A percentile compares a stretch with the other conserved stretches of the same genome.
These are phyloP conservation scores for Morone chrysops DNA, from an alignment of 2,113 vertebrate genomes.

Conservation along the genomic window DNA sequence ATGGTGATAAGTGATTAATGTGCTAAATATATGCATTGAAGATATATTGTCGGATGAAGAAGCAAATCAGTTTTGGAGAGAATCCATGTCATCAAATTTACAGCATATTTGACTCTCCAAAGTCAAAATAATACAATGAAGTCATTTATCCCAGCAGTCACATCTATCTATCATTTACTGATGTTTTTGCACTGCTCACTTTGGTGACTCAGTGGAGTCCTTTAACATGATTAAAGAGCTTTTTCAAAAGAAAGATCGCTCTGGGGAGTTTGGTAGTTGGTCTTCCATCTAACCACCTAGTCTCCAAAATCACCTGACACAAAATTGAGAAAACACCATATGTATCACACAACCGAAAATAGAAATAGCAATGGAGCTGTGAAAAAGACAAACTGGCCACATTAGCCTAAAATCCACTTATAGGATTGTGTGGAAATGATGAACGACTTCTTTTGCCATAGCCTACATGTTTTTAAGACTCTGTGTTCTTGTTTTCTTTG, in stretches of 20 bases:
- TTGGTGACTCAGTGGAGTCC: constrained; percentile 43
- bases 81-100: constrained; percentile 26
- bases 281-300: constrained; percentile 1
- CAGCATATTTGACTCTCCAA: constrained; percentile 22
- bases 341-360: constrained; percentile 59
- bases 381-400: constrained; percentile 53
- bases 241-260: constrained; percentile 10
- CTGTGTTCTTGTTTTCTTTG: neutral
- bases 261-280: constrained; percentile 30
- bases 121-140: constrained; percentile 19
- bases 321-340: constrained; percentile 53
- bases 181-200: constrained; percentile 34
- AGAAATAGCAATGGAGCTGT: constrained; percentile 45
- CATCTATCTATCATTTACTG: constrained; percentile 39
- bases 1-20: constrained; percentile 34
- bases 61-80: constrained; percentile 20
- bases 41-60: neutral
- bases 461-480: constrained; percentile 30
- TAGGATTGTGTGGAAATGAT: constrained; percentile 40
- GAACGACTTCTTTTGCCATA: constrained; percentile 10
- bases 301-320: constrained; percentile 33
- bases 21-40: constrained; percentile 35
- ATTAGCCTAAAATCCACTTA: constrained; percentile 50
- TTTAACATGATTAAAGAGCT: constrained; percentile 62
- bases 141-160: constrained; percentile 1